Base-by-base conservation (phyloP, 2,888 invertebrate genomes). In the Volucella zonaria region DNA sequence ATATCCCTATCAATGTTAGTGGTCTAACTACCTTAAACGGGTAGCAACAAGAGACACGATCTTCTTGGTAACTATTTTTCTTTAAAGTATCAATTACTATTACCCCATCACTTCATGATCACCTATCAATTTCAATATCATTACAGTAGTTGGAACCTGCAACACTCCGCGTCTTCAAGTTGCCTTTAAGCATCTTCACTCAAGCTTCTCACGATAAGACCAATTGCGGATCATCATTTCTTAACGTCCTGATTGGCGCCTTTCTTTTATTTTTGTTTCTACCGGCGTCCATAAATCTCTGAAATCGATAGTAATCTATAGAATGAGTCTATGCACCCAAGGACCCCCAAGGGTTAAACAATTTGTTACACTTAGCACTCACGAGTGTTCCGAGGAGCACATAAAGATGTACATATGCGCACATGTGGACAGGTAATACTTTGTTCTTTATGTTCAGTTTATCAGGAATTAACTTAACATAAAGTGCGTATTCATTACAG, bases 341-440 rank as follows among this genome's bases (percentile, higher is more conserved):
- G 47, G 77, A 82, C 73, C 86, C 81, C 86, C 82, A 77, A 68
- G 70, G 86, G 68, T 74, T 74, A 74, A 59, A 77, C 77, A 81
- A 86, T 86, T 86, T 86, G 86, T 86, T 86, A 81, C 86, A 86
- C 74, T 86, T 82, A 81, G 82, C 82, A 86, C 82, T 86, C 74
- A 81, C 64, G 70, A 47, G 73, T 74, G 15, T 23, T 67, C 18
- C 45, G 15, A 80, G 45, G 61, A 6, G 31, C 31, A 31, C 31
- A 31, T 31, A 31, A 6, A 31, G 31, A 31, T 31, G 31, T 31
- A 31, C 31, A 31, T 31, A 31, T 42, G 56, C 54, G 51, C 58
- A n/a, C 49, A 58, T 45, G 14, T 18, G 52, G 73, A 75, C 83
- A 85, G 83, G 80, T 80, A 85, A 80, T 85, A 66, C 62, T 67